Evolutionary conservation across 2,113 vertebrate genomes (phyloP).

Genomic region (Lampris megalopsis): DNA sequence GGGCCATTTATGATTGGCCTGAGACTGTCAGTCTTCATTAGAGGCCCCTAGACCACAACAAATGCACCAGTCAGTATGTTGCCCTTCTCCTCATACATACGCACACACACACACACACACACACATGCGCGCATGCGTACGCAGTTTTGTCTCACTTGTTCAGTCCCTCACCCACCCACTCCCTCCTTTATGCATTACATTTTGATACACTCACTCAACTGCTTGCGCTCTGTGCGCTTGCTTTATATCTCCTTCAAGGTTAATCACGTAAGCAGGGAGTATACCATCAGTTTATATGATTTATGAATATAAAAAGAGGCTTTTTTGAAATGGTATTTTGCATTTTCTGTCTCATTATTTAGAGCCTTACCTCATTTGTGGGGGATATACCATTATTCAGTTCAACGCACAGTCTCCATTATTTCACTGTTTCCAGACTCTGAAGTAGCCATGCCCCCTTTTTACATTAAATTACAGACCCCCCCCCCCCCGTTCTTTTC

Average conservation of each 20-base stretch:
- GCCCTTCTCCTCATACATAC: background rate
- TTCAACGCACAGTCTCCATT: slow-evolving; percentile 21
- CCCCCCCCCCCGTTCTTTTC: slow-evolving; percentile 54
- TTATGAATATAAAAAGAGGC: too few species aligned
- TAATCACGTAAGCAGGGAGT: too few species aligned
- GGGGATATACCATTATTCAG: background rate
- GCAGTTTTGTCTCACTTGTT: background rate
- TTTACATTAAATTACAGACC: slow-evolving; percentile 60
- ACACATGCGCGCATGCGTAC: background rate
- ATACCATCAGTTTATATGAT: too few species aligned
- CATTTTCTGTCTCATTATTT: too few species aligned
- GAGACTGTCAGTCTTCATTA: slow-evolving; percentile 55
- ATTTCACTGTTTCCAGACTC: slow-evolving; percentile 8
- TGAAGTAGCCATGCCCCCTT: slow-evolving; percentile 25
- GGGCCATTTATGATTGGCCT: slow-evolving; percentile 45
- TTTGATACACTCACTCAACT: background rate
- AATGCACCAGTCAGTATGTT: background rate
- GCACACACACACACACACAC: background rate
- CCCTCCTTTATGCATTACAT: too few species aligned
- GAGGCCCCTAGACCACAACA: slow-evolving; percentile 14
- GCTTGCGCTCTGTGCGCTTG: too few species aligned
- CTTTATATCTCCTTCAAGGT: too few species aligned
- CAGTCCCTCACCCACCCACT: too few species aligned
- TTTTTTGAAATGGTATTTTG: too few species aligned
- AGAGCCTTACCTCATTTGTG: too few species aligned